A percentile compares a stretch with the other conserved stretches of the same genome.
Evolutionary conservation across 2,888 invertebrate species (phyloP).

Genomic region (Drosophila ezoana): DNA sequence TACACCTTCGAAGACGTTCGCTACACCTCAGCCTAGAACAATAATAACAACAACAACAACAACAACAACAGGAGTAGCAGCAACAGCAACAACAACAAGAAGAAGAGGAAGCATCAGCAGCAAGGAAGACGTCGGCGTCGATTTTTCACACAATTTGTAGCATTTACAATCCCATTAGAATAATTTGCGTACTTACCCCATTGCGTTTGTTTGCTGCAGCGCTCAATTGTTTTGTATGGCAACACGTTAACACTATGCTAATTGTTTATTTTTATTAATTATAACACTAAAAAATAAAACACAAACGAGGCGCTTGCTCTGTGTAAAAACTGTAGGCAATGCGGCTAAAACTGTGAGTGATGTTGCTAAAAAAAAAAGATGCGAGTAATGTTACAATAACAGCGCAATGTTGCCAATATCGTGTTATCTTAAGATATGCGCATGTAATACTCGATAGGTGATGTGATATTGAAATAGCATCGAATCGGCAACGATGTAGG

Average conservation of each 20-base stretch:
- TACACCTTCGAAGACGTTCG: conserved; percentile 52
- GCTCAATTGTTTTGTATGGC: conserved; percentile 45
- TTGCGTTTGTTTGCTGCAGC: conserved; percentile 52
- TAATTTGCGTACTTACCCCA: conserved; percentile 61
- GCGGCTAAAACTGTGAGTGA: conserved; percentile 51
- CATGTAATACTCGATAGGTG: conserved; percentile 4
- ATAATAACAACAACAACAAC: conserved; percentile 33
- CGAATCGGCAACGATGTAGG: no score
- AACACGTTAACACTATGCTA: conserved; percentile 54
- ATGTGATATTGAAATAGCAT: not conserved
- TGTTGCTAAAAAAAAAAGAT: conserved; percentile 25
- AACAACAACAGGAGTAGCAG: conserved; percentile 6
- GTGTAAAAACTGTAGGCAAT: conserved; percentile 57
- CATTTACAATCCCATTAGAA: conserved; percentile 23
- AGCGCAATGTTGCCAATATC: conserved; percentile 12
- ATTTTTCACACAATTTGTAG: conserved; percentile 69
- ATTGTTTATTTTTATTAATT: conserved; percentile 61
- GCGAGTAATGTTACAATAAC: conserved; percentile 35
- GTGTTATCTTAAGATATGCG: conserved; percentile 10
- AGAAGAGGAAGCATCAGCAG: conserved; percentile 16
- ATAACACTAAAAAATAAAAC: conserved; percentile 66
- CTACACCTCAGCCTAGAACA: conserved; percentile 27
- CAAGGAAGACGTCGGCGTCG: conserved; percentile 67
- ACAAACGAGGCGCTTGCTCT: conserved; percentile 53
- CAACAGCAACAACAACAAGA: conserved; percentile 18